Evolutionary conservation across 2,797 vertebrate species (phyloP).

Genomic region (Decapterus maruadsi): DNA sequence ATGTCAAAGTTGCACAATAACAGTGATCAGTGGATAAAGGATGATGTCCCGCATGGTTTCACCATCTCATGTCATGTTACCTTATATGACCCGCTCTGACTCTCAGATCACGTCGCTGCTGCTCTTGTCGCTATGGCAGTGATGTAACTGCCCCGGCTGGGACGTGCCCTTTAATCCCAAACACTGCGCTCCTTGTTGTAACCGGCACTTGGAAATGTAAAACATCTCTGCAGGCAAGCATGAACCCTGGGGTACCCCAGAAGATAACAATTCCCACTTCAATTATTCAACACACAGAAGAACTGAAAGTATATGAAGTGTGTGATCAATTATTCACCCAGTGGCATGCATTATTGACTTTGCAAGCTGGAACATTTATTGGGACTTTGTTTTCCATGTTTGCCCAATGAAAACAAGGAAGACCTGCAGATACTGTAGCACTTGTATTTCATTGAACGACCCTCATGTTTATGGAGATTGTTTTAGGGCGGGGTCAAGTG

Average conservation of each 20-base stretch:
- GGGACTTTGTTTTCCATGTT: slow-evolving; percentile 62
- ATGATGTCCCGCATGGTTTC: neutral
- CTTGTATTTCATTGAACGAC: slow-evolving; percentile 32
- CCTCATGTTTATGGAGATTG: slow-evolving; percentile 1
- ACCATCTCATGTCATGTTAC: neutral
- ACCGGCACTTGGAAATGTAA: slow-evolving; percentile 37
- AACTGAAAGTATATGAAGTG: slow-evolving; percentile 63
- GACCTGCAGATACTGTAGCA: slow-evolving; percentile 18
- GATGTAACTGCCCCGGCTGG: slow-evolving; percentile 33
- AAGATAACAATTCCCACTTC: slow-evolving; percentile 60
- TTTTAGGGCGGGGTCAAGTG: neutral
- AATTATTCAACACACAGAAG: slow-evolving; percentile 72
- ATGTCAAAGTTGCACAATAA: neutral
- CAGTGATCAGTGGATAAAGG: neutral
- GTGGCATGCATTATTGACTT: slow-evolving; percentile 70
- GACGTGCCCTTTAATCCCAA: slow-evolving; percentile 35
- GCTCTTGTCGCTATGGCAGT: slow-evolving; percentile 29
- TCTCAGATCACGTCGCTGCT: slow-evolving; percentile 1
- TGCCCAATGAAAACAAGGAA: slow-evolving; percentile 44
- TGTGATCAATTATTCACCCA: slow-evolving; percentile 76
- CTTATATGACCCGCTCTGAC: neutral
- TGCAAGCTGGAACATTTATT: slow-evolving; percentile 60
- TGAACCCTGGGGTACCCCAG: slow-evolving; percentile 30
- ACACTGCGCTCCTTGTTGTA: slow-evolving; percentile 34
- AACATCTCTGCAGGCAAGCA: slow-evolving; percentile 56